Base-by-base conservation (phyloP, 2,113 vertebrate species). In the Pygathrix nemaeus region DNA sequence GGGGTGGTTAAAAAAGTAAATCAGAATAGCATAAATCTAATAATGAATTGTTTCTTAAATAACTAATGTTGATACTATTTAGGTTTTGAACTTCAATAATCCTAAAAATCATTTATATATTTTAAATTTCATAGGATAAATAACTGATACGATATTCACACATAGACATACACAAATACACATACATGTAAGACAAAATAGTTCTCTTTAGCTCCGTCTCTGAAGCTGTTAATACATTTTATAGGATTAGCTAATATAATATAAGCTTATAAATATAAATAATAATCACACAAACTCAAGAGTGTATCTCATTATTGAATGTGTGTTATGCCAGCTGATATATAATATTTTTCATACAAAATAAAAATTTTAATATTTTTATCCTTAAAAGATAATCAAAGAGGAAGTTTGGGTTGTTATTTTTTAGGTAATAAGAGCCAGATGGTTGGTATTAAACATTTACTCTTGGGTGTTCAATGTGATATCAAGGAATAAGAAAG, bases 371-470 rank as follows among this genome's bases (percentile, higher is more conserved):
- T 43, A 18, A 16, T 83, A 59, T 76, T 32, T 75, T 35, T 82
- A 88, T 61, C 13, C 14, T 91, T 93, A 93, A 89, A 57, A 55
- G n/a, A 84, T 6, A 90, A 92, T 83, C 40, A 88, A 96, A 94
- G 38, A 17, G 38, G 30, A 85, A 84, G 6, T 11, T 4, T 76
- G 6, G 5, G 38, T 38, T 86, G 48, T 52, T 96, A 79, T 45
- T 94, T 72, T 21, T 68, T 81, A 75, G 40, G 27, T 38, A 72
- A 6, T 40, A 52, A 88, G 25, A 90, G 75, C 38, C 92, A 73
- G 75, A 93, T 88, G 61, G 70, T 55, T 66, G 57, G 35, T 11
- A 72, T 50, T 94, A 59, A 57, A 75, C 8, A 70, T 87, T 92
- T 90, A 52, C 85, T 80, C 85, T 85, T 85, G 43, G 45, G 61